Percentiles rank a stretch among this genome's conserved stretches.
These are phyloP conservation scores for Limonius californicus DNA, from an alignment of 1,140 invertebrate species.

Conservation along the genomic window DNA sequence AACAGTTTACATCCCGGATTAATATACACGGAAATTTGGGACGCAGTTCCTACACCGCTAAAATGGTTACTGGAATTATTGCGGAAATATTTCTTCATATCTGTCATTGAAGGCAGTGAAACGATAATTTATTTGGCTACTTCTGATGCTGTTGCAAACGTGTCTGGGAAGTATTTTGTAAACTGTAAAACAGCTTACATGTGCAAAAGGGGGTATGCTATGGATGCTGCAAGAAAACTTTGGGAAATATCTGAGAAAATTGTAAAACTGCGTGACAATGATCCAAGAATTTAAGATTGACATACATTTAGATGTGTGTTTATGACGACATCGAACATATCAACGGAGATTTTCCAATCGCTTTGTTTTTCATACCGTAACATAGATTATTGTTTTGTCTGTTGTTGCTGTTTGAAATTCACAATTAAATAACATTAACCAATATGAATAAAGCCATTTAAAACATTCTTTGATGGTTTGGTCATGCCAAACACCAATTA, in stretches of 20 bases:
- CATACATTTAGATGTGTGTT: too few relatives aligned
- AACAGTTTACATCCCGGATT: constrained; percentile 86
- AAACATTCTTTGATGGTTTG: too few relatives aligned
- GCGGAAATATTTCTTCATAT: constrained; percentile 68
- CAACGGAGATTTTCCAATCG: too few relatives aligned
- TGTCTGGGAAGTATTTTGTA: constrained; percentile 69
- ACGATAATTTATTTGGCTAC: constrained; percentile 69
- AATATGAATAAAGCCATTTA: too few relatives aligned
- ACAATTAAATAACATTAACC: too few relatives aligned
- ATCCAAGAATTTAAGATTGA: neutral
- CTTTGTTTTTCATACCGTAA: too few relatives aligned
- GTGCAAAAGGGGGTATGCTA: neutral
- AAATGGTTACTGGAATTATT: constrained; percentile 56
- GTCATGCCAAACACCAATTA: too few relatives aligned
- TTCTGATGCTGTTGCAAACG: constrained; percentile 59
- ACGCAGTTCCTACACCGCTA: constrained; percentile 68
- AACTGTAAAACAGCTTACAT: neutral
- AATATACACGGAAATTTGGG: constrained; percentile 74
- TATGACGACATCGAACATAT: too few relatives aligned
- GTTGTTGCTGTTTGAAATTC: too few relatives aligned
- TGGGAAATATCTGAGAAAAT: neutral
- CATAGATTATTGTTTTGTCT: too few relatives aligned
- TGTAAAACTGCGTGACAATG: neutral
- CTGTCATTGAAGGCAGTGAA: constrained; percentile 67
- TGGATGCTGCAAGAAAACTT: neutral